These are phyloP conservation scores for Pseudoatta argentina DNA, from an alignment of 1,140 invertebrate species.

Conservation along the genomic window DNA sequence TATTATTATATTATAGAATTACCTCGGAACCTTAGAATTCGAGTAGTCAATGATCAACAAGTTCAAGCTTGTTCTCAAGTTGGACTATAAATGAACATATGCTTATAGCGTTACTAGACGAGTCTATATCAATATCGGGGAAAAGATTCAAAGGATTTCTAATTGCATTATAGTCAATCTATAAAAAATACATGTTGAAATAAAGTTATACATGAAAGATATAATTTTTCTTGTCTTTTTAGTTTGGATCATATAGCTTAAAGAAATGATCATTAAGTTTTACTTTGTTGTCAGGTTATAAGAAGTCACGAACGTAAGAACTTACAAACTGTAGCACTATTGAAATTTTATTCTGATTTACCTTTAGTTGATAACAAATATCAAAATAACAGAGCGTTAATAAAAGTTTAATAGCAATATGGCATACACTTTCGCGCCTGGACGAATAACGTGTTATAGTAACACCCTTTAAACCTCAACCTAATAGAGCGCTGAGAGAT, in stretches of 20 bases:
- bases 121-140: neutral
- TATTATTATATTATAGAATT: constrained; percentile 49
- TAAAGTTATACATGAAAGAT: neutral
- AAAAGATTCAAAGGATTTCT: neutral
- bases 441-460: constrained; percentile 36
- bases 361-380: neutral
- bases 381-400: neutral
- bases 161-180: neutral
- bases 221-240: neutral
- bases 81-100: neutral
- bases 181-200: neutral
- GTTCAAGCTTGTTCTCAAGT: constrained; percentile 15
- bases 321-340: neutral
- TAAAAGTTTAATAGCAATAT: constrained; percentile 50
- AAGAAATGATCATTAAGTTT: neutral
- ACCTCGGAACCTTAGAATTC: neutral
- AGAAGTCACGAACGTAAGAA: neutral
- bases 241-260: neutral
- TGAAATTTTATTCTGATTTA: neutral
- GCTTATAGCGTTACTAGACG: neutral
- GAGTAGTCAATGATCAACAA: constrained; percentile 17
- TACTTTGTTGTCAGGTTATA: neutral
- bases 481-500: constrained; percentile 55
- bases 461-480: constrained; percentile 40
- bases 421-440: neutral